Base-by-base conservation (phyloP, 2,888 invertebrate genomes). In the Saturnia pavonia region DNA sequence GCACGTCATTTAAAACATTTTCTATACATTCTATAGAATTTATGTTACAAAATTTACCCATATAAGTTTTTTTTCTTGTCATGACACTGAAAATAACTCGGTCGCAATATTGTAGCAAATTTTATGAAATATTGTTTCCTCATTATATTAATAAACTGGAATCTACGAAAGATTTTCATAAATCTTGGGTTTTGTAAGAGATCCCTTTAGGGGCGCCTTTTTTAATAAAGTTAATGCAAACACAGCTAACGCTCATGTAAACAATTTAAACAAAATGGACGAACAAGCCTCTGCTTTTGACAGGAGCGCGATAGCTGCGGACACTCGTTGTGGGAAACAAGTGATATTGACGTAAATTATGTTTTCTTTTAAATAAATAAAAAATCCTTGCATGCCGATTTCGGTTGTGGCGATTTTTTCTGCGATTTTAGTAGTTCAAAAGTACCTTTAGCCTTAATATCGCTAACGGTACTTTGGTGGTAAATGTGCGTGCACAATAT, bases 241-340 rank as follows among this genome's bases (percentile, higher is more conserved):
- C 57, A 60, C 27, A 14, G 27, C 8, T 25, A 60, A 60, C 14
- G 27, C 57, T 60, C 57, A 60, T 60, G 57, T 60, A 60, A 60
- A 60, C 57, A 60, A 60, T 27, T 60, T 60, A 60, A 60, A 60
- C n/a, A n/a, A 60, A 60, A 60, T 60, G 25, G 27, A 14, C 25
- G 25, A 60, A 60, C 25, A 27, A 60, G 27, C 6, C 57, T 25
- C 57, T 60, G 57, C 27, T 27, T 14, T 19, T 27, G 57, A 60
- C 57, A 14, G 14, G 57, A 60, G 25, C 27, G 57, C 14, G 27
- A 60, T 14, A 25, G 27, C 57, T 14, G 57, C 7, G 27, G 27
- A 60, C 27, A 14, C 6, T 60, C 12, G 27, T 60, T 27, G 57
- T 27, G 27, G 57, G 27, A 27, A 60, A 60, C 57, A 60, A 25